These are phyloP conservation scores for Burhinus oedicnemus DNA, from an alignment of 2,113 vertebrate species.

Conservation along the genomic window DNA sequence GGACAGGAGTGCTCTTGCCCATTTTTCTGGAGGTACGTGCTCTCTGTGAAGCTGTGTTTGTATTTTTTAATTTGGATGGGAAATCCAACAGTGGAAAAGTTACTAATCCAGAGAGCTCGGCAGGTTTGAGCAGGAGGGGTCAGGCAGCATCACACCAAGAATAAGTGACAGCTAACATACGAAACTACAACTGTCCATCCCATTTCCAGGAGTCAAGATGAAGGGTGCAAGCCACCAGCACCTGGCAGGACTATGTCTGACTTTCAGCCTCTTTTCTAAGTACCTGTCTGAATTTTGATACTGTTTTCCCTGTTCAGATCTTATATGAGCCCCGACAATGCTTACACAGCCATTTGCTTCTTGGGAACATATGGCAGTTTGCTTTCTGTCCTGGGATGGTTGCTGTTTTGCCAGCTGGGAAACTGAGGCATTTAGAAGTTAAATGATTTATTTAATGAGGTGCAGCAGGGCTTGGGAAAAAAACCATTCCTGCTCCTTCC, in stretches of 20 bases:
- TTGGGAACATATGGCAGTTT: background rate
- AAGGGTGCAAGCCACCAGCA: background rate
- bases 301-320: background rate
- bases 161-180: background rate
- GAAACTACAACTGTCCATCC: background rate
- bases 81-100: background rate
- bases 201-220: background rate
- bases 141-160: background rate
- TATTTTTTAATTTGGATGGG: background rate
- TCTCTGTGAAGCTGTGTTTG: background rate
- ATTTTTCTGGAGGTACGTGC: background rate
- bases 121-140: background rate
- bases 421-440: background rate
- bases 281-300: background rate
- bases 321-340: background rate
- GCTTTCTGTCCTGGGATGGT: background rate
- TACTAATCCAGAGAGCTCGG: background rate
- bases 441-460: background rate
- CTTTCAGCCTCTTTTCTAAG: background rate
- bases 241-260: background rate
- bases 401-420: background rate
- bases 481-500: background rate
- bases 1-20: background rate
- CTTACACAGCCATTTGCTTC: background rate
- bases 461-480: background rate